Conservation (phyloP, 2,888 invertebrate genomes). For the Campoplex nolae region DNA sequence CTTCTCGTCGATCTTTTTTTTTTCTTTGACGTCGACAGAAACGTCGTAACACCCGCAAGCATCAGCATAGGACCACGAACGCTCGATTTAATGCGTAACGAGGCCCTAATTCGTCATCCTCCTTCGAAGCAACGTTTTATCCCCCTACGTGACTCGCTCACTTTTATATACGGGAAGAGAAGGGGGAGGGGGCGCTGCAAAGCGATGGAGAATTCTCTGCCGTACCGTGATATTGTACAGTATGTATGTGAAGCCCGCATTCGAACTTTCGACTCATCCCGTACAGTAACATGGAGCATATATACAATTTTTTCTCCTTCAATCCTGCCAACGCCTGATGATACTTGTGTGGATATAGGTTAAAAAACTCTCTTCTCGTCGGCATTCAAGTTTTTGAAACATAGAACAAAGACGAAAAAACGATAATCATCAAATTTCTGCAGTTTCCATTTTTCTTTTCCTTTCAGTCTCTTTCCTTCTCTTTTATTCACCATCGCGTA, state of each 20-base stretch:
- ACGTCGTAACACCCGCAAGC: constrained; percentile 13
- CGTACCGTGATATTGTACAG: constrained; percentile 12
- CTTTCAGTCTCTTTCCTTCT: neutral
- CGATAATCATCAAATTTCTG: constrained; percentile 40
- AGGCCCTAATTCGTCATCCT: constrained; percentile 70
- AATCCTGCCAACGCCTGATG: constrained; percentile 38
- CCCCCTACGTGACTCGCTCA: constrained; percentile 64
- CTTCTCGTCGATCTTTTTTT: constrained; percentile 39
- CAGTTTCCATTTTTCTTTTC: neutral
- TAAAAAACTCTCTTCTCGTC: constrained; percentile 23
- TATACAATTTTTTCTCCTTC: constrained; percentile 21
- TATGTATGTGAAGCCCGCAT: constrained; percentile 30
- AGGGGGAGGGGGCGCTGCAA: neutral
- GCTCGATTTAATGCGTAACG: constrained; percentile 66
- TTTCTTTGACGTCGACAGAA: constrained; percentile 34
- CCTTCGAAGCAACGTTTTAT: constrained; percentile 50
- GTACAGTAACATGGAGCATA: neutral
- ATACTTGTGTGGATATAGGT: constrained; percentile 31
- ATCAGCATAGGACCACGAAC: constrained; percentile 53
- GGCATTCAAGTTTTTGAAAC: constrained; percentile 40
- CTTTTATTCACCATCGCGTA: neutral
- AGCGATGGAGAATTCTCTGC: constrained; percentile 29
- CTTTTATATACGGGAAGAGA: constrained; percentile 34
- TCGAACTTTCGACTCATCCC: constrained; percentile 54
- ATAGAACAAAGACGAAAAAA: constrained; percentile 16